Percentiles rank a stretch among this genome's conserved stretches.
Conservation (phyloP, 2,113 vertebrate species). For the Chloebia gouldiae region DNA sequence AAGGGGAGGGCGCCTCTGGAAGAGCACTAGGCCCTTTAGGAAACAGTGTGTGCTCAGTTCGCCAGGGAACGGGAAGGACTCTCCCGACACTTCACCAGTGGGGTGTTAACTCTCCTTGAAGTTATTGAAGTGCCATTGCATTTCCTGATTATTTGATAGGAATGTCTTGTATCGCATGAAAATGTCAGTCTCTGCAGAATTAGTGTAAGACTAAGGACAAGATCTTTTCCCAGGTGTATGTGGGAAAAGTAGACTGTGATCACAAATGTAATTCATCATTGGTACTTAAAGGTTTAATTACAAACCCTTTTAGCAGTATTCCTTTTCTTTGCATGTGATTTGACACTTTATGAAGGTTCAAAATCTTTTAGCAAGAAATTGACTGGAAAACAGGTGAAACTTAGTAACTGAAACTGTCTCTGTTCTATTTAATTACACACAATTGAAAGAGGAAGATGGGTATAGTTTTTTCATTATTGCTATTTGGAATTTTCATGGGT, state of each 20-base stretch:
- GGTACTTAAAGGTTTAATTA: background rate
- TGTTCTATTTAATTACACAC: background rate
- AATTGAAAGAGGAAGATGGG: background rate
- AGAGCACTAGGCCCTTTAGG: background rate
- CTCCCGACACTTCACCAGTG: rapidly evolving
- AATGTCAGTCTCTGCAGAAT: rapidly evolving
- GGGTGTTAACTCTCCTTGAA: background rate
- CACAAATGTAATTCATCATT: background rate
- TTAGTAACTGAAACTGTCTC: background rate
- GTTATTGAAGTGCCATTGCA: background rate
- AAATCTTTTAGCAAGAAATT: background rate
- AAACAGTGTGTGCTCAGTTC: too few species aligned
- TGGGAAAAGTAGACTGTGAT: background rate
- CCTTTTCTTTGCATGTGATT: background rate
- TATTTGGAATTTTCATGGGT: background rate
- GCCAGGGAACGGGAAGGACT: background rate
- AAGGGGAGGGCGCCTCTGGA: background rate
- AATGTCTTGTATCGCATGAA: background rate
- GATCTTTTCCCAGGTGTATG: background rate
- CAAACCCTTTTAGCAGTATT: background rate
- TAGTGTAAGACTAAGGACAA: background rate
- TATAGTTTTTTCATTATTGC: background rate
- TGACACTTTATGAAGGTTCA: background rate
- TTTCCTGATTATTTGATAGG: background rate
- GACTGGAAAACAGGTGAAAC: background rate